Evolutionary conservation across 1,140 invertebrate genomes (phyloP).

Genomic region (Meloidogyne exigua): DNA sequence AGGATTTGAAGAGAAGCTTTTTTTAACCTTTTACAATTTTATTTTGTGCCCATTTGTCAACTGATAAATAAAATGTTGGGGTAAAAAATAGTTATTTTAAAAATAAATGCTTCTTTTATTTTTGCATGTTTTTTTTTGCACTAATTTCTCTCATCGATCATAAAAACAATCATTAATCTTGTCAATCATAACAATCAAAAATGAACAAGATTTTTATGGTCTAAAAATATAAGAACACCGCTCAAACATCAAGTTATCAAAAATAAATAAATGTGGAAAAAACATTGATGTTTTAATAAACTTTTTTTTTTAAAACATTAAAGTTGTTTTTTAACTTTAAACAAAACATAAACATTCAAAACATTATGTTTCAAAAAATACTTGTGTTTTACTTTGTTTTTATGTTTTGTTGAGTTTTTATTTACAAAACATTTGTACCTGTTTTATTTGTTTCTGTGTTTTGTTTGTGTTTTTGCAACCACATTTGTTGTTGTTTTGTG

Average conservation of each 20-base stretch:
- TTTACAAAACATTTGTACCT: too few species aligned
- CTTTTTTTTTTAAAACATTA: neutral
- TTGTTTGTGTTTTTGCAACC: too few species aligned
- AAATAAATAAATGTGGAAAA: neutral
- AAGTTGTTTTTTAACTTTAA: neutral
- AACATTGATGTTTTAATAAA: neutral
- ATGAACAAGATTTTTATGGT: neutral
- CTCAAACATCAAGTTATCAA: neutral
- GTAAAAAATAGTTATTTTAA: neutral
- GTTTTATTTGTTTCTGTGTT: neutral
- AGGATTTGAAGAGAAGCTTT: neutral
- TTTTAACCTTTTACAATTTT: neutral
- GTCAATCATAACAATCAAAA: conserved; percentile 2
- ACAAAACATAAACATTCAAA: too few species aligned
- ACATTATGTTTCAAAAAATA: too few species aligned
- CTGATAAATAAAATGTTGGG: neutral
- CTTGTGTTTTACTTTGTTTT: too few species aligned
- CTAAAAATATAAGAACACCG: neutral
- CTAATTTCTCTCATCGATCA: neutral
- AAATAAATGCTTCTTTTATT: neutral
- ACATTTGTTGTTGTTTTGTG: too few species aligned
- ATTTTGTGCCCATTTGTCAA: neutral
- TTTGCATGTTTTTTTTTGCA: neutral
- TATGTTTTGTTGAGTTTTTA: too few species aligned
- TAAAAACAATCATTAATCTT: neutral